Percentiles rank a stretch among this genome's conserved stretches.
Conservation (phyloP, 1,140 invertebrate genomes). For the Eupristina koningsbergeri region DNA sequence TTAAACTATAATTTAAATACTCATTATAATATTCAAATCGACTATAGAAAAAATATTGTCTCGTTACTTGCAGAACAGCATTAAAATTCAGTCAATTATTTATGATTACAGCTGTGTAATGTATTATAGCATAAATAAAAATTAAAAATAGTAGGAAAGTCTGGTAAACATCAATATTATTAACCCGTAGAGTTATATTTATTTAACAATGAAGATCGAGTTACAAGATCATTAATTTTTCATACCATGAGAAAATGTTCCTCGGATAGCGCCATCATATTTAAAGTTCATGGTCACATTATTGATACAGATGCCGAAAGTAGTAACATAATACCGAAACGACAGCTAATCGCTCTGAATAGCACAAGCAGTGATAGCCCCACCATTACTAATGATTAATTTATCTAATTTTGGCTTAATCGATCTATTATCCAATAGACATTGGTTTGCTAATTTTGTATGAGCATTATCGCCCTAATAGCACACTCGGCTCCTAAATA, state of each 20-base stretch:
- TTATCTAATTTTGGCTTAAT: slow-evolving; percentile 42
- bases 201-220: background rate
- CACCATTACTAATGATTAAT: slow-evolving; percentile 32
- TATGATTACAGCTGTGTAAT: background rate
- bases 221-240: slow-evolving; percentile 1
- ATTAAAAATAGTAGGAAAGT: background rate
- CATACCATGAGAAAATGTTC: background rate
- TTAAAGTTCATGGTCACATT: background rate
- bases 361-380: slow-evolving; percentile 30
- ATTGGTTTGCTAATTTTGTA: slow-evolving; percentile 31
- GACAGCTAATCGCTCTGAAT: slow-evolving; percentile 14
- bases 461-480: slow-evolving; percentile 35
- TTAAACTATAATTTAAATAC: background rate
- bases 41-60: background rate
- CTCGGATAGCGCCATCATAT: background rate
- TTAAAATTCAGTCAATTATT: background rate
- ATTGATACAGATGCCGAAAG: background rate
- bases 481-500: slow-evolving; percentile 4
- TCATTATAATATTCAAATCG: background rate
- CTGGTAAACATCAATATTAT: background rate
- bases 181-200: slow-evolving; percentile 1
- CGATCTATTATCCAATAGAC: slow-evolving; percentile 40
- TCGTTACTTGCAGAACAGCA: background rate
- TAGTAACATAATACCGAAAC: background rate
- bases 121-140: slow-evolving; percentile 3